phyloP scores from a whole-genome alignment of 1,140 invertebrate genomes.

The Drosophila punjabiensis region DNA sequence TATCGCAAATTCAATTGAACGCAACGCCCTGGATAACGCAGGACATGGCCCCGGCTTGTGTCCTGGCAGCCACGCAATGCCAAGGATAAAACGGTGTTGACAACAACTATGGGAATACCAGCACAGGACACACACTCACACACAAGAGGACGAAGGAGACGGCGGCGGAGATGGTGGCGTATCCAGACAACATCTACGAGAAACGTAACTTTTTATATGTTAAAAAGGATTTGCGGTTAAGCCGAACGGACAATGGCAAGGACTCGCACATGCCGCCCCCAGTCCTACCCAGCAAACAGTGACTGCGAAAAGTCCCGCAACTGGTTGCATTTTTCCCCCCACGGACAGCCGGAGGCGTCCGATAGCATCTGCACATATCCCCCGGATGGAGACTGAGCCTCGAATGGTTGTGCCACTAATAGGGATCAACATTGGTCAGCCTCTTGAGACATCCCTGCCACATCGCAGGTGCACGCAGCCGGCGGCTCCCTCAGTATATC shows the following conservation, averaged over 20 bases:
- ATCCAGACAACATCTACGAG: constrained; percentile 38
- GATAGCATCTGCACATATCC: constrained; percentile 80
- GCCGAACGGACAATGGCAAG: constrained; percentile 74
- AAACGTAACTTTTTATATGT: constrained; percentile 84
- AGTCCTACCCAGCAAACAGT: background rate
- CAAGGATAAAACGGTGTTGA: constrained; percentile 81
- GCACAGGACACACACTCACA: constrained; percentile 19
- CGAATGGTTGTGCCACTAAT: constrained; percentile 80
- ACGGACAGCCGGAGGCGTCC: constrained; percentile 28
- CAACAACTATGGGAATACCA: constrained; percentile 80
- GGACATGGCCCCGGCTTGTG: constrained; percentile 47
- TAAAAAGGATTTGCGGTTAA: constrained; percentile 84
- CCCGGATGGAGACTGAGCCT: constrained; percentile 48
- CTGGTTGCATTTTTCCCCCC: constrained; percentile 61
- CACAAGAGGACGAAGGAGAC: background rate
- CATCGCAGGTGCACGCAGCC: constrained; percentile 48
- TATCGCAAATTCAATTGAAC: constrained; percentile 84
- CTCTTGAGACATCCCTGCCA: constrained; percentile 65
- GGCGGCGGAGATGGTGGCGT: background rate
- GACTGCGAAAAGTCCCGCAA: constrained; percentile 55
- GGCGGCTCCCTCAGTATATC: constrained; percentile 51
- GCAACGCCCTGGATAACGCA: constrained; percentile 71
- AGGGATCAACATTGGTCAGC: constrained; percentile 81
- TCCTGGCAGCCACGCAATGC: constrained; percentile 60
- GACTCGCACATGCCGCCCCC: constrained; percentile 17